Conservation (phyloP, 2,888 invertebrate genomes). For the Protonemura montana region DNA sequence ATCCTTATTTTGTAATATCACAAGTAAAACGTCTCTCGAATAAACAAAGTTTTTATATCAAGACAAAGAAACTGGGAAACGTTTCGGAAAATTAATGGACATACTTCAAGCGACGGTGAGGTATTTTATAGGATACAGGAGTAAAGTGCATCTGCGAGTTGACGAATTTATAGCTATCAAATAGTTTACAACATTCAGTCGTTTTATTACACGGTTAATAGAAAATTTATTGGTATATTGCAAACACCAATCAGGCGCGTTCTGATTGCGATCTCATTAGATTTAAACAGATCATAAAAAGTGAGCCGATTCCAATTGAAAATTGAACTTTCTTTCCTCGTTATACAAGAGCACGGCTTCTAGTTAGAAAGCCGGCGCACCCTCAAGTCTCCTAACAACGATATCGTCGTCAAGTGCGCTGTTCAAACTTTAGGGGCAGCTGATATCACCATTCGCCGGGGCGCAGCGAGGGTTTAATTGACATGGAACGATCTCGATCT, state of each 20-base stretch:
- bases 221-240: not conserved
- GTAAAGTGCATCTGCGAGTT: not conserved
- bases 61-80: constrained; percentile 1
- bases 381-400: not conserved
- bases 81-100: not conserved
- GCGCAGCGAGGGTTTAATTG: not conserved
- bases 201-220: not conserved
- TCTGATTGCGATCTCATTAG: not conserved
- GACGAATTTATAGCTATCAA: not conserved
- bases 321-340: not conserved
- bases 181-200: not conserved
- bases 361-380: not conserved
- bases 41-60: not conserved
- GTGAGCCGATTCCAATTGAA: not conserved
- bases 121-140: not conserved
- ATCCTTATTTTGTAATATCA: not conserved
- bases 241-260: not conserved
- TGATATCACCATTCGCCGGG: not conserved
- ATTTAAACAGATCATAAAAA: constrained; percentile 2
- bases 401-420: not conserved
- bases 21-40: not conserved
- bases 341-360: not conserved
- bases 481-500: not conserved
- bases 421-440: not conserved
- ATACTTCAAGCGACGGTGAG: not conserved